Evolutionary conservation across 2,888 invertebrate genomes (phyloP).

Genomic region (Perizoma flavofasciatum): DNA sequence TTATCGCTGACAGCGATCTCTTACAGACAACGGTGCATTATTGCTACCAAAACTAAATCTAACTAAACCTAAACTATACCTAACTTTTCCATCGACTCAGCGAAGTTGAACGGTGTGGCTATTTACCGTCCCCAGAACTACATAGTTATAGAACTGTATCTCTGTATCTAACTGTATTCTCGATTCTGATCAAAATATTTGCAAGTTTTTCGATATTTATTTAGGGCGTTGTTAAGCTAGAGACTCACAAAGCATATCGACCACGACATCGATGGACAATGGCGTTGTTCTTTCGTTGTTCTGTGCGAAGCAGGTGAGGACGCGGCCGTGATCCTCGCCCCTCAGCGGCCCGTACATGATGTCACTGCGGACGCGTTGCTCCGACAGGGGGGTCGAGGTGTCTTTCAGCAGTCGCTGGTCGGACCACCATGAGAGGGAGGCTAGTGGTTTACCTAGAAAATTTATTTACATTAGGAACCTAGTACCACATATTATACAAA

Average conservation of each 20-base stretch:
- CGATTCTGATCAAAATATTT: too few relatives aligned
- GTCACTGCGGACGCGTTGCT: constrained; percentile 86
- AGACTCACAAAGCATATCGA: constrained; percentile 88
- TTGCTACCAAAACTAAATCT: too few relatives aligned
- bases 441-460: constrained; percentile 85
- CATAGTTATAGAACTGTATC: too few relatives aligned
- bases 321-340: constrained; percentile 85
- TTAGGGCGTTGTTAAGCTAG: too few relatives aligned
- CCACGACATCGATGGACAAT: constrained; percentile 85
- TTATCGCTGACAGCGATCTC: too few relatives aligned
- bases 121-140: too few relatives aligned
- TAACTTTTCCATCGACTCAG: too few relatives aligned
- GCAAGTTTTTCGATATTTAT: too few relatives aligned
- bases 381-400: constrained; percentile 83
- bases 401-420: constrained; percentile 86
- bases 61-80: too few relatives aligned
- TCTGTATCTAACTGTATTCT: too few relatives aligned
- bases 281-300: constrained; percentile 88
- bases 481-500: neutral
- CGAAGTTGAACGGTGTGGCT: too few relatives aligned
- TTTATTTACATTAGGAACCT: neutral
- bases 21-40: too few relatives aligned
- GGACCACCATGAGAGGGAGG: constrained; percentile 87
- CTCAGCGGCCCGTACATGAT: constrained; percentile 85
- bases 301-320: constrained; percentile 87